Conservation (phyloP, 2,888 invertebrate genomes). For the Baronia brevicornis region DNA sequence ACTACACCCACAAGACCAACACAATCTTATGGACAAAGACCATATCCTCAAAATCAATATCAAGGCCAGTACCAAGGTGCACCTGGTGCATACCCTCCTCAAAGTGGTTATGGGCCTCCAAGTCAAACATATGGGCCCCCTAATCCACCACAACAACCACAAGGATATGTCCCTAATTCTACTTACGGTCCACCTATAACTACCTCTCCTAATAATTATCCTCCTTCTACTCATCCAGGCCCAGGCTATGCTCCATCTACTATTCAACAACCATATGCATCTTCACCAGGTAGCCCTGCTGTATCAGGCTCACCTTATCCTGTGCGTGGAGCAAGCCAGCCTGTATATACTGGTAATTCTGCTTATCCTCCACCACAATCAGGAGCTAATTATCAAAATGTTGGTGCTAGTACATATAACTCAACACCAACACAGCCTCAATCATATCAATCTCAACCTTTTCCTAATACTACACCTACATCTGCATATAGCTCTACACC, state of each 20-base stretch:
- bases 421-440: conserved; percentile 65
- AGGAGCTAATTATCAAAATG: conserved; percentile 63
- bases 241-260: conserved; percentile 63
- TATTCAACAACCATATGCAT: conserved; percentile 66
- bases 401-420: conserved; percentile 65
- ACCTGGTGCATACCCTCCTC: conserved; percentile 78
- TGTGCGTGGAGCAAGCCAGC: conserved; percentile 57
- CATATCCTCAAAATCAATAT: conserved; percentile 81
- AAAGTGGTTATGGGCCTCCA: conserved; percentile 80
- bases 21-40: conserved; percentile 81
- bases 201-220: conserved; percentile 75
- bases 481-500: conserved; percentile 72
- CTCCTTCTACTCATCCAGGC: conserved; percentile 68
- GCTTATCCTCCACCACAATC: conserved; percentile 64
- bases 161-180: conserved; percentile 79
- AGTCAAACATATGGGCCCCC: conserved; percentile 79
- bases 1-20: conserved; percentile 77
- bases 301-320: conserved; percentile 61
- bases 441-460: conserved; percentile 67
- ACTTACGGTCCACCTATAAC: conserved; percentile 78
- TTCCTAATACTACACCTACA: conserved; percentile 67
- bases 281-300: conserved; percentile 63
- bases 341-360: conserved; percentile 62
- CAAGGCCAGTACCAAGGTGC: conserved; percentile 76
- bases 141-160: conserved; percentile 77